Conservation (phyloP, 2,113 vertebrate species). For the Ictalurus punctatus region DNA sequence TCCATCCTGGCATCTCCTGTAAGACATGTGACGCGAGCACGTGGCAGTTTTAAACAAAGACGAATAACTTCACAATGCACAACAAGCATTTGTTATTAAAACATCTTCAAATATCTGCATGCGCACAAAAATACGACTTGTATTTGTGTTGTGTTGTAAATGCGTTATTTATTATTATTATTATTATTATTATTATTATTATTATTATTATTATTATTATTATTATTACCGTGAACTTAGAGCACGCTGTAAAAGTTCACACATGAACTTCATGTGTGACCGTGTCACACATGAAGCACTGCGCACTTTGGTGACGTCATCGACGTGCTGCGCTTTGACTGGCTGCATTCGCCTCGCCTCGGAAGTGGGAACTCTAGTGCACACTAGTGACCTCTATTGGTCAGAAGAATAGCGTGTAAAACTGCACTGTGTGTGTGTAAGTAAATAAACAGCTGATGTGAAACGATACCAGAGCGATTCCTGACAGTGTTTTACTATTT, state of each 20-base stretch:
- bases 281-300: no score
- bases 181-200: no score
- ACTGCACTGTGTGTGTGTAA: not conserved
- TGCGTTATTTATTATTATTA: no score
- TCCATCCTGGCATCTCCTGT: conserved; percentile 48
- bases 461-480: not conserved
- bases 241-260: no score
- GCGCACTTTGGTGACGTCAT: not conserved
- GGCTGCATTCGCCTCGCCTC: not conserved
- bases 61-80: no score
- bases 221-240: no score
- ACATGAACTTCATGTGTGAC: no score
- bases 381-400: not conserved
- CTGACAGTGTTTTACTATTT: not conserved
- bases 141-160: not conserved
- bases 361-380: not conserved
- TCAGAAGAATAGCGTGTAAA: not conserved
- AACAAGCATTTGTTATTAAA: not conserved
- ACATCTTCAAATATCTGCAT: no score
- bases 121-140: no score
- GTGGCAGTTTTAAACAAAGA: not conserved
- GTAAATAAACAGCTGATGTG: not conserved
- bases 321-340: not conserved
- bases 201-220: no score
- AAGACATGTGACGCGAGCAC: not conserved